phyloP scores from a whole-genome alignment of 2,113 vertebrate genomes.

The Gallinago paraguaiae region DNA sequence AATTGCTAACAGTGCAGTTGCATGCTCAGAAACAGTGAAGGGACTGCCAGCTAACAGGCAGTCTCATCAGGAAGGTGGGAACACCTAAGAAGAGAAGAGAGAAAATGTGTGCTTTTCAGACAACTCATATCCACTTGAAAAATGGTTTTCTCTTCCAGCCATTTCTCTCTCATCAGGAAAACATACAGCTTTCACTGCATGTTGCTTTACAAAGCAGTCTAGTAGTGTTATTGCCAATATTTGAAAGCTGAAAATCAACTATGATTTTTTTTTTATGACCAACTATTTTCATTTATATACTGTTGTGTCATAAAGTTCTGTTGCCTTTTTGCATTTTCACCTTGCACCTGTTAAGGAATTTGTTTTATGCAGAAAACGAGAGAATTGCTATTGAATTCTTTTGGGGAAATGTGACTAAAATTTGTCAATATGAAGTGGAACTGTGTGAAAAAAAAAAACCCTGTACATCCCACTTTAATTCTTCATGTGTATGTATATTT shows the following conservation, averaged over 20 bases:
- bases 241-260: neutral
- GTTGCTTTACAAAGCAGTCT: neutral
- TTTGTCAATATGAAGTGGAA: neutral
- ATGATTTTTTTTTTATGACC: neutral
- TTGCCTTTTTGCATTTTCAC: neutral
- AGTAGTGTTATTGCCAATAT: neutral
- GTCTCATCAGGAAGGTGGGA: neutral
- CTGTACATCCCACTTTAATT: neutral
- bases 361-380: neutral
- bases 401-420: neutral
- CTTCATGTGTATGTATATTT: neutral
- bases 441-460: neutral
- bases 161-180: neutral
- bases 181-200: neutral
- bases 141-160: neutral
- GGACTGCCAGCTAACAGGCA: neutral
- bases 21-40: neutral
- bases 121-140: neutral
- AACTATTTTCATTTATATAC: neutral
- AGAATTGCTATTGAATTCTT: neutral
- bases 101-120: neutral
- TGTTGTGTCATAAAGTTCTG: neutral
- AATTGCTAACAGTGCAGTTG: neutral
- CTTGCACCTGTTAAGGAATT: neutral
- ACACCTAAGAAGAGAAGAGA: rapidly evolving